Base-by-base conservation (phyloP, 2,797 vertebrate genomes). In the Anguilla marmorata region DNA sequence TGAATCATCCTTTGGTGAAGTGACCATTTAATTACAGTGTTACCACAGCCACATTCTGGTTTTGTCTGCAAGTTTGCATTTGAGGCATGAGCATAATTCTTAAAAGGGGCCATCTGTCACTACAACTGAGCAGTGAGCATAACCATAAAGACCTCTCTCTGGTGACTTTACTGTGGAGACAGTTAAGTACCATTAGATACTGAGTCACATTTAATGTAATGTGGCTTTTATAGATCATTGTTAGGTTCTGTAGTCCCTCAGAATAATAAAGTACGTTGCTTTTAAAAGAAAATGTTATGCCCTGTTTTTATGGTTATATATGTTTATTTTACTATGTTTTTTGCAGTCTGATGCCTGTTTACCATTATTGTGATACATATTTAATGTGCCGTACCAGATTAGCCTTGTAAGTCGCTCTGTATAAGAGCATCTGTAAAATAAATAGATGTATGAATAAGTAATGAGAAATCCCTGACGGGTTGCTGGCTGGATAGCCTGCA, bases 191-290 rank as follows among this genome's bases (percentile, higher is more conserved):
- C 79, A 50, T 82, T 48, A 82, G 79, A 82, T 24, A 21, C 21
- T 50, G 21, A 21, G 19, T 82, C 45, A 50, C 41, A 21, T 48
- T 82, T 9, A 50, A 50, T 9, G 9, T 82, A 50, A 82, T n/a
- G 41, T 50, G 41, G 19, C 21, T 82, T 82, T 48, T 82, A 48
- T 82, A n/a, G 72, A 76, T 76, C 72, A 76, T 41, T 76, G 72
- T 21, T 72, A 72, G 72, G 63, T 27, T 16, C 72, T 76, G 16
- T 4, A 76, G 19, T 76, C 14, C 37, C 33, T 76, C 14, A 19
- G n/a, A 72, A 11, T 76, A 41, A 19, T 76, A 37, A 76, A 76
- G 72, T 76, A 76, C 41, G 33, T 41, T 72, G 27, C 9, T 16
- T 21, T 37, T 72, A 72, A 72, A 27, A 3, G n/a, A 9, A 27